Base-by-base conservation (phyloP, 2,888 invertebrate species). In the Coenonympha arcania region DNA sequence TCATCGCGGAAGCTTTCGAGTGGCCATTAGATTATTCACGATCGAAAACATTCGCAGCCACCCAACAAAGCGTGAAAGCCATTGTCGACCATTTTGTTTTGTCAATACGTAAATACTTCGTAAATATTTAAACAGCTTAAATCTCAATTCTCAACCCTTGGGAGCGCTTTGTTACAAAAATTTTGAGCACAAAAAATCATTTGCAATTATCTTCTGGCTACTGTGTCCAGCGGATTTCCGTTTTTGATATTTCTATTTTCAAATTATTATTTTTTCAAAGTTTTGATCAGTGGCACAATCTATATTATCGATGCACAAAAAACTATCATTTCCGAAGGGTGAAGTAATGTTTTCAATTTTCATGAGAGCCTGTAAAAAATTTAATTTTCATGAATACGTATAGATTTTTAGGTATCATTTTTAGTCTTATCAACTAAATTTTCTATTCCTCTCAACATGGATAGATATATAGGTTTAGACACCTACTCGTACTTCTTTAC, bases 91-190 rank as follows among this genome's bases (percentile, higher is more conserved):
- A 76, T 75, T 73, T 71, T 80, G 79, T 83, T 84, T 82, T 76
- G 81, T 74, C 79, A 82, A 81, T 78, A 78, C 72, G 68, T 72
- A 81, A 79, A 81, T 76, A 76, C 68, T 73, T 60, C 74, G 71
- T 79, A 79, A 82, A 79, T 82, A 80, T 82, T 82, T 79, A 73
- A 82, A 79, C 76, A 75, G 76, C 79, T 77, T 74, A 68, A 60
- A 60, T 37, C 61, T 66, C 69, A 72, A 71, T 71, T 68, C 69
- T 71, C 69, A 72, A 71, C 71, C 69, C 70, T 71, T 71, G 68
- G 66, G 67, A 65, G 62, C 53, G 54, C 55, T 54, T 63, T 65
- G 61, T 61, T 30, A 52, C 26, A 43, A n/a, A n/a, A n/a, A 19
- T 44, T 43, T 53, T 42, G 58, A 20, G 28, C 31, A 39, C 48